Evolutionary conservation across 2,797 vertebrate genomes (phyloP).

Genomic region (Chloroceryle amazona): DNA sequence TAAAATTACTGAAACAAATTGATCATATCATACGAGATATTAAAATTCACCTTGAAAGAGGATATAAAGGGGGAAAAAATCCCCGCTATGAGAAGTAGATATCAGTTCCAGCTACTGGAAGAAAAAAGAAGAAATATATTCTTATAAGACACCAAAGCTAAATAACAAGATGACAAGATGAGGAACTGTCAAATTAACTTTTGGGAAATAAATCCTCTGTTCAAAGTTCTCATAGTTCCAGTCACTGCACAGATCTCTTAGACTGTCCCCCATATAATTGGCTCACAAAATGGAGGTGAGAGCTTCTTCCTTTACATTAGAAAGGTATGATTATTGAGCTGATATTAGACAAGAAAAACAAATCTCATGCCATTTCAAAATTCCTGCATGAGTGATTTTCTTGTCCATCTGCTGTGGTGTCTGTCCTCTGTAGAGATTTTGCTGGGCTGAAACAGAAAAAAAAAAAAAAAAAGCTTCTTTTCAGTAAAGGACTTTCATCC

Average conservation of each 20-base stretch:
- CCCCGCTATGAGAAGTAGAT: background rate
- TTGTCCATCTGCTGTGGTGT: background rate
- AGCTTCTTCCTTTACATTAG: background rate
- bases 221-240: background rate
- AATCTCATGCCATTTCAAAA: background rate
- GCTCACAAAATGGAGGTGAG: background rate
- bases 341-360: background rate
- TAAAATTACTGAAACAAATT: background rate
- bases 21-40: background rate
- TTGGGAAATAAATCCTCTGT: slow-evolving; percentile 22
- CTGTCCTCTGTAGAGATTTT: background rate
- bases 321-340: background rate
- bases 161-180: slow-evolving; percentile 24
- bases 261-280: background rate
- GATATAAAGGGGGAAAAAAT: background rate
- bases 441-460: background rate
- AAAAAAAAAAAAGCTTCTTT: background rate
- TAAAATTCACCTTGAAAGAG: slow-evolving; percentile 50
- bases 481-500: background rate
- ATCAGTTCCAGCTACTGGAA: background rate
- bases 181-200: slow-evolving; percentile 63
- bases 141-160: background rate
- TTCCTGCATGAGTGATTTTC: background rate
- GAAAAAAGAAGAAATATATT: background rate
- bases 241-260: background rate